phyloP scores from a whole-genome alignment of 1,140 invertebrate genomes.

The Lepidurus couesii region DNA sequence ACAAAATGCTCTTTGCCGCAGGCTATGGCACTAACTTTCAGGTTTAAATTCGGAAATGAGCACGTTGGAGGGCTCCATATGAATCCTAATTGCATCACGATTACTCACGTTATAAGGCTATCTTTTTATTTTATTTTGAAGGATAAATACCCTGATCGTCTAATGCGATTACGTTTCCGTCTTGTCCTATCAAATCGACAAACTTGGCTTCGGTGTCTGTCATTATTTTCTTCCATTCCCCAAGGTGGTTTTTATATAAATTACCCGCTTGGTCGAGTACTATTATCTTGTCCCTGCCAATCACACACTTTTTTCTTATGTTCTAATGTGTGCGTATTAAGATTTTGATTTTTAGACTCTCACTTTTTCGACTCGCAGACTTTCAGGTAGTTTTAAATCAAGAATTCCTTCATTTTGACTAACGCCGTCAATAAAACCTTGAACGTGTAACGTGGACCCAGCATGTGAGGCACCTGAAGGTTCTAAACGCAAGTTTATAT shows the following conservation, averaged over 20 bases:
- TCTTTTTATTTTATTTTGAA: not conserved
- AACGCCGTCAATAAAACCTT: not conserved
- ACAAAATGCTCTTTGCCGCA: constrained; percentile 75
- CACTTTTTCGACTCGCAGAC: not conserved
- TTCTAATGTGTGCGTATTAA: not conserved
- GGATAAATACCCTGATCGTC: not conserved
- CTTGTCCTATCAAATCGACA: not conserved
- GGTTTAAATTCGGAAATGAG: constrained; percentile 26
- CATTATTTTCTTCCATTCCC: not conserved
- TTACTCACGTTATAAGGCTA: not conserved
- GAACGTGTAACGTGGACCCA: not conserved
- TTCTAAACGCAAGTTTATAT: not conserved
- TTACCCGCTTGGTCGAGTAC: not conserved
- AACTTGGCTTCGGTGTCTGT: not conserved
- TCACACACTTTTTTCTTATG: not conserved
- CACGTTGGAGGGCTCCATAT: constrained; percentile 26
- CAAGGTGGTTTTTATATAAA: not conserved
- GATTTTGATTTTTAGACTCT: not conserved
- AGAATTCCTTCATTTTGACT: not conserved
- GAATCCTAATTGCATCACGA: not conserved
- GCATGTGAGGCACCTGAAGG: not conserved
- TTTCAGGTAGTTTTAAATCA: not conserved
- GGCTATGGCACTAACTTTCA: constrained; percentile 56
- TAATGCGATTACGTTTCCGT: not conserved
- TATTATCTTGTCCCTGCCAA: not conserved